These are phyloP conservation scores for Chascanopsetta lugubris DNA, from an alignment of 2,113 vertebrate genomes.

Conservation along the genomic window DNA sequence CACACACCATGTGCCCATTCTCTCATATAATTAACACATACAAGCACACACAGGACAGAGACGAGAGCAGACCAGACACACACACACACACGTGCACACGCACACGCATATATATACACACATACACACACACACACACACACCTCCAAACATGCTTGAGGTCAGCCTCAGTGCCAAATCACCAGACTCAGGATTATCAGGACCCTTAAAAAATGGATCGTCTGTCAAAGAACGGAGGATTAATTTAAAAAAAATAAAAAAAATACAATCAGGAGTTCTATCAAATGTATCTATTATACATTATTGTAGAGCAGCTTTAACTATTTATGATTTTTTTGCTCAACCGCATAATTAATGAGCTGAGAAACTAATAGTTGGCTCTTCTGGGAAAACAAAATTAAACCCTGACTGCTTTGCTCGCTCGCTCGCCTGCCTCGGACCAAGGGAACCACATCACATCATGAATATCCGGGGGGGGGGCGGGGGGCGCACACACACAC, in stretches of 20 bases:
- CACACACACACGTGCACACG: background rate
- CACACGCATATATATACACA: slow-evolving; percentile 11
- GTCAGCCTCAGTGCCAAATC: slow-evolving; percentile 58
- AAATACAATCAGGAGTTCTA: slow-evolving; percentile 46
- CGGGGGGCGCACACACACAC: slow-evolving; percentile 21
- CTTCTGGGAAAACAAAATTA: slow-evolving; percentile 82
- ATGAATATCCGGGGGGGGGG: slow-evolving; percentile 62
- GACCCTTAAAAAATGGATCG: slow-evolving; percentile 84
- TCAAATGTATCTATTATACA: slow-evolving; percentile 79
- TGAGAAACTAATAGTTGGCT: slow-evolving; percentile 79
- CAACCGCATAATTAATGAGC: slow-evolving; percentile 84
- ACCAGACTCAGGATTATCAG: slow-evolving; percentile 69
- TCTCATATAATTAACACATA: slow-evolving; percentile 19
- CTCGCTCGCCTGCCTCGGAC: slow-evolving; percentile 49
- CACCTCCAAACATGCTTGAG: slow-evolving; percentile 70
- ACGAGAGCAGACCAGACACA: slow-evolving; percentile 27
- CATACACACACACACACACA: slow-evolving; percentile 7
- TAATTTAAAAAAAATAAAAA: no score
- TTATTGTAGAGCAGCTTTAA: slow-evolving; percentile 82
- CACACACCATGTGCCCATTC: background rate
- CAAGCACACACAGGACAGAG: slow-evolving; percentile 23
- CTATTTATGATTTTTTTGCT: slow-evolving; percentile 86
- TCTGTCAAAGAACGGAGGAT: slow-evolving; percentile 62
- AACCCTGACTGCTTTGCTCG: slow-evolving; percentile 62
- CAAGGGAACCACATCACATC: slow-evolving; percentile 63